phyloP scores from a whole-genome alignment of 2,888 invertebrate species.

The Geotrupes spiniger region DNA sequence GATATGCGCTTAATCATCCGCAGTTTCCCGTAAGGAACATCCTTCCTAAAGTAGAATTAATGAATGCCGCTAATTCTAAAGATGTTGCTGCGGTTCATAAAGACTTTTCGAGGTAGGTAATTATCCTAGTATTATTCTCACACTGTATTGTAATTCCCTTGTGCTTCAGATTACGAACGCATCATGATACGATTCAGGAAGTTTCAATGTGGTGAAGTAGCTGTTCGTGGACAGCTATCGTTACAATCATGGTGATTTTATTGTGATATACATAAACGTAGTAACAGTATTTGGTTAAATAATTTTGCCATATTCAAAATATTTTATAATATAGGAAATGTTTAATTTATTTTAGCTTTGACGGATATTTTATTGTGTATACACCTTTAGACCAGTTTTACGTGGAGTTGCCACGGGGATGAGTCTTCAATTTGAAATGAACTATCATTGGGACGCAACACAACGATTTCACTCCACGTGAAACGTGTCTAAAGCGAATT shows the following conservation, averaged over 20 bases:
- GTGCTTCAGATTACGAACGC: conserved; percentile 51
- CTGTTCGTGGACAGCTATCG: conserved; percentile 25
- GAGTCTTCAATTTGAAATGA: neutral
- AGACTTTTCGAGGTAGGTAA: conserved; percentile 42
- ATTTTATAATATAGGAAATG: neutral
- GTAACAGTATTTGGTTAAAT: conserved; percentile 15
- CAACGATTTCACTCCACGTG: neutral
- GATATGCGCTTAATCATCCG: conserved; percentile 55
- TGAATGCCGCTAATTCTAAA: conserved; percentile 60
- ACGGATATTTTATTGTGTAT: too few species aligned
- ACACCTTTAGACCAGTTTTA: too few species aligned
- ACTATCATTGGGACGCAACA: neutral
- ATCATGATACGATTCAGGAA: conserved; percentile 56
- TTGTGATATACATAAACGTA: conserved; percentile 43
- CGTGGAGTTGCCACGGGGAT: neutral
- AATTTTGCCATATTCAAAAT: conserved; percentile 14
- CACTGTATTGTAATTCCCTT: conserved; percentile 13
- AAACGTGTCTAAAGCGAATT: too few species aligned
- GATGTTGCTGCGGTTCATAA: conserved; percentile 50
- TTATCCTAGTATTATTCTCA: too few species aligned
- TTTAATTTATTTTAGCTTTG: neutral
- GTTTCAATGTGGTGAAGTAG: conserved; percentile 54
- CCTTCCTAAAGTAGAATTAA: conserved; percentile 33
- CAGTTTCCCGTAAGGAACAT: conserved; percentile 17
- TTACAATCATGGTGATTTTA: conserved; percentile 44